Percentiles rank a stretch among this genome's conserved stretches.
These are phyloP conservation scores for Perognathus longimembris DNA, from an alignment of 2,113 vertebrate species.

Conservation along the genomic window DNA sequence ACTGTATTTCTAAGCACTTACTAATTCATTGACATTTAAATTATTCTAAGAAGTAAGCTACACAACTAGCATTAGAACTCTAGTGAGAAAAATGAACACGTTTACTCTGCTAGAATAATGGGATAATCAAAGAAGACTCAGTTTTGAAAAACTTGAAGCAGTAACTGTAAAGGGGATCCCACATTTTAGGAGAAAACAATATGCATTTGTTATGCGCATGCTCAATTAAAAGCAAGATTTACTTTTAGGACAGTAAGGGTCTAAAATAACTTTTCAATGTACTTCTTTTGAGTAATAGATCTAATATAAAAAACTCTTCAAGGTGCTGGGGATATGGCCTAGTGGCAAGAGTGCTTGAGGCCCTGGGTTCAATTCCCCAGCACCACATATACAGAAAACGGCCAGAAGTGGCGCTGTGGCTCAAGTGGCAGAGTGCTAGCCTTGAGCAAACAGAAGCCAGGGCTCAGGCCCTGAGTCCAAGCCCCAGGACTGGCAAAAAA, in stretches of 20 bases:
- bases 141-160: constrained; percentile 39
- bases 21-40: background rate
- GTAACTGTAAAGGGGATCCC: background rate
- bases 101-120: background rate
- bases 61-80: background rate
- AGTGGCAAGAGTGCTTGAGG: too few species aligned
- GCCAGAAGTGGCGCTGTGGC: too few species aligned
- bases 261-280: background rate
- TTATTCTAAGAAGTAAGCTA: constrained; percentile 17
- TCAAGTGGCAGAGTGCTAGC: too few species aligned
- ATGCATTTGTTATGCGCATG: background rate
- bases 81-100: background rate
- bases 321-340: too few species aligned
- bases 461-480: too few species aligned
- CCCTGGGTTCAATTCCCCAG: too few species aligned
- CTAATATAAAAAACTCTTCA: constrained; percentile 17
- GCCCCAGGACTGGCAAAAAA: too few species aligned
- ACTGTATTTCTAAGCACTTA: background rate
- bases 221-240: background rate
- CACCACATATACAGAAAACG: too few species aligned
- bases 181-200: background rate
- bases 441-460: too few species aligned
- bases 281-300: constrained; percentile 8
- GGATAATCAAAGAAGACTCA: background rate
- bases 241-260: background rate